Conservation (phyloP, 2,888 invertebrate species). For the Dorcus hopei region DNA sequence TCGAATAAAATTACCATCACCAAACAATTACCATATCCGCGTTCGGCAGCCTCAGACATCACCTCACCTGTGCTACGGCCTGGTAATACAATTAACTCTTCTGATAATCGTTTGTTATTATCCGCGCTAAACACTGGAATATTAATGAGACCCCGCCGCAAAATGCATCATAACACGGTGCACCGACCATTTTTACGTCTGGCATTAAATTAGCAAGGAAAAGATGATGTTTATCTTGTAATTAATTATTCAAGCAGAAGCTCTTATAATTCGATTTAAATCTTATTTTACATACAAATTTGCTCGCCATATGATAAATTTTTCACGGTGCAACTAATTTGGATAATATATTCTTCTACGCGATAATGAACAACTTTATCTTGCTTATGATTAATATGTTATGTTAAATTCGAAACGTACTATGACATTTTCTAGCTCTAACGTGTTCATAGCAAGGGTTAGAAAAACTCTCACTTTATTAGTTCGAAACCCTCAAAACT, state of each 20-base stretch:
- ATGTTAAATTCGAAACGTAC: too few relatives aligned
- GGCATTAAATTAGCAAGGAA: constrained; percentile 12
- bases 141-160: constrained; percentile 10
- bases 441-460: too few relatives aligned
- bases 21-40: constrained; percentile 44
- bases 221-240: neutral
- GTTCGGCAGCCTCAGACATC: constrained; percentile 16
- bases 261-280: constrained; percentile 1
- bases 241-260: neutral
- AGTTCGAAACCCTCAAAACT: too few relatives aligned
- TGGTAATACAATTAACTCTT: constrained; percentile 11
- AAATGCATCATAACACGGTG: constrained; percentile 11
- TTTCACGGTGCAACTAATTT: neutral
- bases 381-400: too few relatives aligned
- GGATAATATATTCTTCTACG: neutral
- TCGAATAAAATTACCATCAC: constrained; percentile 42
- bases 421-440: too few relatives aligned
- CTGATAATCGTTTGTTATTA: constrained; percentile 16
- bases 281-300: neutral
- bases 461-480: too few relatives aligned
- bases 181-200: constrained; percentile 16
- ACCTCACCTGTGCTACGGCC: constrained; percentile 4
- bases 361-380: too few relatives aligned
- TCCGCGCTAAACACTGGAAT: constrained; percentile 14
- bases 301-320: neutral